Percentiles rank a stretch among this genome's conserved stretches.
phyloP scores from a whole-genome alignment of 2,797 vertebrate genomes.

The Sciaenops ocellatus region DNA sequence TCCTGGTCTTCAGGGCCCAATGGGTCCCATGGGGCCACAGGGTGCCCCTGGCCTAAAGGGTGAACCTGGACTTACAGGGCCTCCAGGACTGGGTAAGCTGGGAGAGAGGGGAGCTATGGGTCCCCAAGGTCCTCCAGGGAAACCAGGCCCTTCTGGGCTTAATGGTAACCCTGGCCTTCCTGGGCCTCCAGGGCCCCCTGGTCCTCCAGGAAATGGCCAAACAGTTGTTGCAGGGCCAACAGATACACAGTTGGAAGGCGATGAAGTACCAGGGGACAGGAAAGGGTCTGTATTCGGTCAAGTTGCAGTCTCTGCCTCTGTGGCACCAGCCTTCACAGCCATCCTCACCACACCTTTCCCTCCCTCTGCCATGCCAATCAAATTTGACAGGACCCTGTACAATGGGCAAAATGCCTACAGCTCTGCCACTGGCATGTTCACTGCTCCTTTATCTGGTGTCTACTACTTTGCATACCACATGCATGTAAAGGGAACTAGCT shows the following conservation, averaged over 20 bases:
- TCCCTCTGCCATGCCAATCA: slow-evolving; percentile 95
- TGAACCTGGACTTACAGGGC: slow-evolving; percentile 90
- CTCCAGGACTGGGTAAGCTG: slow-evolving; percentile 88
- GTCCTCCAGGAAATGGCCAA: slow-evolving; percentile 91
- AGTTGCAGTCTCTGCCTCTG: slow-evolving; percentile 90
- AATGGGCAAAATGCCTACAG: slow-evolving; percentile 98
- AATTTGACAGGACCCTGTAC: slow-evolving; percentile 98
- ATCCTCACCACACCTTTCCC: slow-evolving; percentile 97
- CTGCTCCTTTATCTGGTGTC: slow-evolving; percentile 93
- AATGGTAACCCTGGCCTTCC: slow-evolving; percentile 90
- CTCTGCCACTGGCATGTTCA: slow-evolving; percentile 94
- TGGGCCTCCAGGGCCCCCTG: slow-evolving; percentile 93
- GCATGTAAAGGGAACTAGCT: slow-evolving; percentile 97
- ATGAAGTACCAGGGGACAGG: slow-evolving; percentile 87
- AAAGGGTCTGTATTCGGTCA: slow-evolving; percentile 90
- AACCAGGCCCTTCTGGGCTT: slow-evolving; percentile 89
- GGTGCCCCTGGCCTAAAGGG: slow-evolving; percentile 93
- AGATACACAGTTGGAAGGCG: slow-evolving; percentile 90
- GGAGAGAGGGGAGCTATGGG: slow-evolving; percentile 91
- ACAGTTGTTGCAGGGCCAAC: slow-evolving; percentile 90
- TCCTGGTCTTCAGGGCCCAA: slow-evolving; percentile 94
- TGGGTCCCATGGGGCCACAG: slow-evolving; percentile 96
- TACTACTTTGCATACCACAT: slow-evolving; percentile 99
- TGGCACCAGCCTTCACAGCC: slow-evolving; percentile 95
- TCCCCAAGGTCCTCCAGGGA: slow-evolving; percentile 92